Percentiles rank a stretch among this genome's conserved stretches.
Evolutionary conservation across 2,888 invertebrate genomes (phyloP).

Genomic region (Gymnocheta viridis): DNA sequence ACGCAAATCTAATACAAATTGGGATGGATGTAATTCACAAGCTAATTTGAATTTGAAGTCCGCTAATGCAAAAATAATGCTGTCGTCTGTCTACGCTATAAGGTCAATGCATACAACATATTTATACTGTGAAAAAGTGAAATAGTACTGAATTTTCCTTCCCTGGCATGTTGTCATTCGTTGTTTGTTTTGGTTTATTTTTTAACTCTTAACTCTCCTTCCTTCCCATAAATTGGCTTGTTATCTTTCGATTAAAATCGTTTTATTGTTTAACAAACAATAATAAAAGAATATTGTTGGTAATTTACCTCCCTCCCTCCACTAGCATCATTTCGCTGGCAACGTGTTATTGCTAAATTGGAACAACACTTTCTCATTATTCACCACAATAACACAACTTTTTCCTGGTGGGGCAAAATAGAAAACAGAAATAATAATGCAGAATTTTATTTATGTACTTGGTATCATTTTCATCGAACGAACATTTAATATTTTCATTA

Average conservation of each 20-base stretch:
- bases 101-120: too few relatives aligned
- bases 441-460: constrained; percentile 32
- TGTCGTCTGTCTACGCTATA: too few relatives aligned
- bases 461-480: constrained; percentile 23
- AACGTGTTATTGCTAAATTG: constrained; percentile 33
- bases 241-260: constrained; percentile 59
- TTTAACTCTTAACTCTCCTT: background rate
- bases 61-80: too few relatives aligned
- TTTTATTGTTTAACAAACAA: constrained; percentile 49
- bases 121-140: background rate
- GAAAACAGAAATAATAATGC: constrained; percentile 5
- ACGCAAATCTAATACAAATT: too few relatives aligned
- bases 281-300: constrained; percentile 14
- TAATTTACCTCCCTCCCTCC: background rate
- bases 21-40: too few relatives aligned
- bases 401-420: background rate
- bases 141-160: background rate
- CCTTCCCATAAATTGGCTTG: constrained; percentile 41
- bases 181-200: constrained; percentile 14
- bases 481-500: constrained; percentile 20
- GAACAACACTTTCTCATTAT: constrained; percentile 58
- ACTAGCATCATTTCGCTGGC: background rate
- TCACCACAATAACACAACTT: constrained; percentile 38
- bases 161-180: constrained; percentile 9
- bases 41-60: too few relatives aligned